Evolutionary conservation across 2,113 vertebrate species (phyloP).

Genomic region (Corythornis cristatus): DNA sequence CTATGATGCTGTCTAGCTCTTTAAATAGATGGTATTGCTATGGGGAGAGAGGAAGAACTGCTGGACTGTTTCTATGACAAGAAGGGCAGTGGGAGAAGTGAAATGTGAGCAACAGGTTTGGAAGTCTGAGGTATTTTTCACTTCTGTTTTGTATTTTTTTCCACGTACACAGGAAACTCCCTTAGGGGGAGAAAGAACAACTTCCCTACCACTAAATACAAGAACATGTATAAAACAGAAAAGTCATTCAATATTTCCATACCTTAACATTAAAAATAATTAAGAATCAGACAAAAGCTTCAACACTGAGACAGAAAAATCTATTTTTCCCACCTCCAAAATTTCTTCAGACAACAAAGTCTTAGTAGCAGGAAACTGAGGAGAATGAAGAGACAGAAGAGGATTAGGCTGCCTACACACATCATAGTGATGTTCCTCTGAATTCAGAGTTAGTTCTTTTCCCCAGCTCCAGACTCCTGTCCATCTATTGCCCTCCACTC

Average conservation of each 20-base stretch:
- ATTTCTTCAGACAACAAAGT: not conserved
- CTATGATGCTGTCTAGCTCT: not conserved
- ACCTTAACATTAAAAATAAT: not conserved
- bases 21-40: not conserved
- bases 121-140: conserved; percentile 55
- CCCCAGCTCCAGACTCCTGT: not conserved
- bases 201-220: conserved; percentile 50
- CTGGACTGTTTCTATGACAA: not conserved
- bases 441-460: not conserved
- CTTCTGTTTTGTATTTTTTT: conserved; percentile 68
- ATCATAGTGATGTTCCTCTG: not conserved
- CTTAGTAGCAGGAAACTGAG: not conserved
- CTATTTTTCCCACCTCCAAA: not conserved
- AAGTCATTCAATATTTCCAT: not conserved
- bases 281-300: not conserved
- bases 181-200: not conserved
- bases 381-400: not conserved
- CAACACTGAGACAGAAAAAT: not conserved
- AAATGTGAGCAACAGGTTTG: not conserved
- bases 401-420: not conserved
- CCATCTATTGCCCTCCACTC: not conserved
- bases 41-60: not conserved
- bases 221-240: not conserved
- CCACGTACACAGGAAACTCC: conserved; percentile 46
- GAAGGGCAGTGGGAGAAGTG: conserved; percentile 19